Evolutionary conservation across 2,888 invertebrate species (phyloP).

Genomic region (Acrocyrtus sp.): DNA sequence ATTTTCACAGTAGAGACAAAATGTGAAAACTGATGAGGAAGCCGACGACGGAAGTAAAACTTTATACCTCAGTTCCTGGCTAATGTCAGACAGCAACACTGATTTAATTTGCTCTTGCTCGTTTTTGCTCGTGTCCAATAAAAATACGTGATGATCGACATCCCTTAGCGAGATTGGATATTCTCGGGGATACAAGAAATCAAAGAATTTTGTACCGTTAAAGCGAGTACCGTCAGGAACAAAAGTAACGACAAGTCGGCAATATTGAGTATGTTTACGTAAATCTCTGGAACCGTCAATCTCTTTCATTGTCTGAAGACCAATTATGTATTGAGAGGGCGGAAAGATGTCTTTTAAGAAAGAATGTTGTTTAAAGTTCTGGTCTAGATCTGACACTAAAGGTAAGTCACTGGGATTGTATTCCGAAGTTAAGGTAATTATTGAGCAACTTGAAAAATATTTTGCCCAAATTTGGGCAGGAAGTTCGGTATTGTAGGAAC

Average conservation of each 20-base stretch:
- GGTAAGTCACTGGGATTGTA: conserved; percentile 1
- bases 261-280: conserved; percentile 2
- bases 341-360: too few relatives aligned
- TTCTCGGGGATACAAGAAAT: neutral
- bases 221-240: neutral
- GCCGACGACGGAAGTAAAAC: neutral
- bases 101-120: neutral
- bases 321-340: neutral
- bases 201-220: conserved; percentile 3
- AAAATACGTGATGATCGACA: conserved; percentile 10
- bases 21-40: neutral
- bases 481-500: conserved; percentile 1
- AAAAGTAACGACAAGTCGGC: conserved; percentile 18
- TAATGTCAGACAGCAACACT: conserved; percentile 9
- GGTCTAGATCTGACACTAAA: conserved; percentile 2
- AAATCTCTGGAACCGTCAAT: conserved; percentile 6
- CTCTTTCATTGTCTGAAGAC: neutral
- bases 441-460: conserved; percentile 21
- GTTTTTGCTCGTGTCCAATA: neutral
- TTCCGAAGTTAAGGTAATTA: neutral
- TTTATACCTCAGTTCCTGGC: conserved; percentile 1
- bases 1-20: conserved; percentile 15
- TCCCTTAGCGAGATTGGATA: conserved; percentile 9
- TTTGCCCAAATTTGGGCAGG: neutral
- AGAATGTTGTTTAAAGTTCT: neutral